Conservation (phyloP, 1,140 invertebrate species). For the Drosophila orosa region DNA sequence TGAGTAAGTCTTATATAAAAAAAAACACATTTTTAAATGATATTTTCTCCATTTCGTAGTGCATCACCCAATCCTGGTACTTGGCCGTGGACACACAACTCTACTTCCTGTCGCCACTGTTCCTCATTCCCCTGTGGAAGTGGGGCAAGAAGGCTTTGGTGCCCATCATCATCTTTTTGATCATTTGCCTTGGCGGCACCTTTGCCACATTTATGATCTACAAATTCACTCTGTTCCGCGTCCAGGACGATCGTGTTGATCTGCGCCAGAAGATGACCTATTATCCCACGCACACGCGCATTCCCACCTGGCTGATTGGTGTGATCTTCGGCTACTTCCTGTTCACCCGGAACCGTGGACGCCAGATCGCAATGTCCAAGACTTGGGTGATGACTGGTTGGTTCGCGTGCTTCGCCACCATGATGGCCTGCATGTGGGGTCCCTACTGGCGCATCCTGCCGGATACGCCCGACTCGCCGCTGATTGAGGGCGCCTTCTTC, state of each 20-base stretch:
- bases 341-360: conserved; percentile 75
- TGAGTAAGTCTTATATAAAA: no score
- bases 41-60: conserved; percentile 85
- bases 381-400: conserved; percentile 69
- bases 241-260: conserved; percentile 81
- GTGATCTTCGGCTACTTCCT: conserved; percentile 86
- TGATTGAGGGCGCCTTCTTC: conserved; percentile 88
- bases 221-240: conserved; percentile 84
- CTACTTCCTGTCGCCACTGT: conserved; percentile 90
- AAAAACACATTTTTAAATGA: background rate
- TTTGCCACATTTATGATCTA: conserved; percentile 88
- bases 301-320: conserved; percentile 86
- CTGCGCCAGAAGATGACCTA: conserved; percentile 78
- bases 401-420: conserved; percentile 84
- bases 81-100: conserved; percentile 94
- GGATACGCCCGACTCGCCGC: conserved; percentile 85
- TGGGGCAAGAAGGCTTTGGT: conserved; percentile 87
- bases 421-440: conserved; percentile 85
- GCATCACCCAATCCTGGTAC: conserved; percentile 96
- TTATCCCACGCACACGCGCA: conserved; percentile 84
- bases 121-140: conserved; percentile 89
- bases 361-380: conserved; percentile 72
- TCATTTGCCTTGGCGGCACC: conserved; percentile 87
- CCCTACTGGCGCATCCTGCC: conserved; percentile 86
- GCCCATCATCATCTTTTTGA: conserved; percentile 85